Percentiles rank a stretch among this genome's conserved stretches.
Evolutionary conservation across 2,888 invertebrate genomes (phyloP).

Genomic region (Limulus polyphemus): DNA sequence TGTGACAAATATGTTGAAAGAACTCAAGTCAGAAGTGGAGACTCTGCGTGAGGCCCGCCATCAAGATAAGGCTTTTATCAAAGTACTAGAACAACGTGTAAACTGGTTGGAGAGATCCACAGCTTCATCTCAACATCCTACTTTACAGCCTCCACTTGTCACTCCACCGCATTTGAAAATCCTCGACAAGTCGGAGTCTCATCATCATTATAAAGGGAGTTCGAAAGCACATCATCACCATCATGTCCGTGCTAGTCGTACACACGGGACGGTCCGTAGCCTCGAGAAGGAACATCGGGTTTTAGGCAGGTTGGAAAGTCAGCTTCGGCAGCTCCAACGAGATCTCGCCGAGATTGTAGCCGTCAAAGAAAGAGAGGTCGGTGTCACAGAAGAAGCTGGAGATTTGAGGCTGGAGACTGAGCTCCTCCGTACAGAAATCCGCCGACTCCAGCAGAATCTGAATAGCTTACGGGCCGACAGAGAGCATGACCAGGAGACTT

Average conservation of each 20-base stretch:
- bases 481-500: no score
- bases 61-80: conserved; percentile 18
- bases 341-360: conserved; percentile 13
- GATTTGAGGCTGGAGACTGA: conserved; percentile 18
- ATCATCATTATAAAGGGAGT: no score
- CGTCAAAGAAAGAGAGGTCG: conserved; percentile 12
- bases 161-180: no score
- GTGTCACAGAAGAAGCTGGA: conserved; percentile 7
- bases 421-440: conserved; percentile 19
- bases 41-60: conserved; percentile 10
- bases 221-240: no score
- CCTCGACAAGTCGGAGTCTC: no score
- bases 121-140: no score
- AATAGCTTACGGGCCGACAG: no score
- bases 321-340: conserved; percentile 9
- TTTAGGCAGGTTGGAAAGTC: conserved; percentile 3
- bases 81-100: conserved; percentile 11
- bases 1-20: conserved; percentile 8
- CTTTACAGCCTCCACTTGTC: no score
- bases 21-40: conserved; percentile 11
- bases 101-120: no score
- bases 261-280: no score
- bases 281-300: not conserved
- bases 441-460: conserved; percentile 14
- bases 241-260: no score